Evolutionary conservation across 2,797 vertebrate species (phyloP).

Genomic region (Aselliscus stoliczkanus): DNA sequence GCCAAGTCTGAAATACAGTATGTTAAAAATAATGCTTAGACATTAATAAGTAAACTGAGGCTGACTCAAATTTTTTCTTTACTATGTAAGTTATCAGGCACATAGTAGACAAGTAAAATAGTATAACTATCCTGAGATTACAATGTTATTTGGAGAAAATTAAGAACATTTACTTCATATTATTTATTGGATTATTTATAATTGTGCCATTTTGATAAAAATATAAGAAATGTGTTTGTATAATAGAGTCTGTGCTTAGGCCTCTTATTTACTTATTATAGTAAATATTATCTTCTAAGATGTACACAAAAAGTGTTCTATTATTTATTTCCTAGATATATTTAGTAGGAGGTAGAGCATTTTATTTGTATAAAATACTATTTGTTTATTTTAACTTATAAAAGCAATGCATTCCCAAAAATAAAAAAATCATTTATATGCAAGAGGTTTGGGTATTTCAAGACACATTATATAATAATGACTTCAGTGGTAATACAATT

Average conservation of each 20-base stretch:
- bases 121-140: neutral
- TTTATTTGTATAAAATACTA: neutral
- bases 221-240: neutral
- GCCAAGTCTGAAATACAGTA: neutral
- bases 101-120: neutral
- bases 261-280: neutral
- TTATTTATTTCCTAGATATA: neutral
- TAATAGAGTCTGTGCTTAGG: neutral
- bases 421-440: neutral
- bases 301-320: neutral
- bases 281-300: neutral
- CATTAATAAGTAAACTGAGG: neutral
- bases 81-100: neutral
- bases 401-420: neutral
- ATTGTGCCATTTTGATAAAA: neutral
- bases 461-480: neutral
- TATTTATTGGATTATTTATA: neutral
- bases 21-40: neutral
- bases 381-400: neutral
- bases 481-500: neutral
- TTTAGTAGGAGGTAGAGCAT: neutral
- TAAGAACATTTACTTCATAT: neutral
- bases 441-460: neutral
- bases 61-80: neutral
- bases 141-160: neutral